phyloP scores from a whole-genome alignment of 2,113 vertebrate species.

The Phoxinus phoxinus region DNA sequence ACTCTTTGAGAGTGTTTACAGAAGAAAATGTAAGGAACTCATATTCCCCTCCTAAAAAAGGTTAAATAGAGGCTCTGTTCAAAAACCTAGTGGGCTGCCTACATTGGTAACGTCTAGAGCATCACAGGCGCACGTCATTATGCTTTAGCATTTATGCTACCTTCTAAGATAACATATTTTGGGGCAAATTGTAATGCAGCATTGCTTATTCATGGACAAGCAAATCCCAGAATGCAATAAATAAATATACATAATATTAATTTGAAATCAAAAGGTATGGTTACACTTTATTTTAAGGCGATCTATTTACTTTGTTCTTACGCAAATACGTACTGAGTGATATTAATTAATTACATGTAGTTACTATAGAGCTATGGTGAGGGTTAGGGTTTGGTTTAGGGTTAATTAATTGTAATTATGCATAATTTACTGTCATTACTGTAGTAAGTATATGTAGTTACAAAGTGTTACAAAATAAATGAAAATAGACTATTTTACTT shows the following conservation, averaged over 20 bases:
- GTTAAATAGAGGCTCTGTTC: not conserved
- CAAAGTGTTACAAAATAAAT: not conserved
- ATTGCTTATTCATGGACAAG: not conserved
- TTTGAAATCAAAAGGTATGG: too few relatives aligned
- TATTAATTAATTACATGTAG: too few relatives aligned
- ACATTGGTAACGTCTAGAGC: not conserved
- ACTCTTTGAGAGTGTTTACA: slow-evolving; percentile 29
- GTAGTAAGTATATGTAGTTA: too few relatives aligned
- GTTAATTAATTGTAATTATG: too few relatives aligned
- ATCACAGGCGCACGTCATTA: not conserved
- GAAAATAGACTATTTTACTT: not conserved
- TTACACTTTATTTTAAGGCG: too few relatives aligned
- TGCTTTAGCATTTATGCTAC: not conserved
- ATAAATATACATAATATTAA: not conserved
- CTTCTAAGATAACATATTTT: not conserved
- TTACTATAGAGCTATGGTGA: too few relatives aligned
- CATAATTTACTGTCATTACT: too few relatives aligned
- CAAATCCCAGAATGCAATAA: not conserved
- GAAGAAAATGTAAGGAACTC: slow-evolving; percentile 14
- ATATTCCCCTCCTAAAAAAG: not conserved
- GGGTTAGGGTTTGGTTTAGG: too few relatives aligned
- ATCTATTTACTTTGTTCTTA: too few relatives aligned
- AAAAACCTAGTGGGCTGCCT: not conserved
- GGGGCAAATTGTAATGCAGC: not conserved
- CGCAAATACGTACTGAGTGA: too few relatives aligned